Evolutionary conservation across 1,140 invertebrate species (phyloP).

Genomic region (Zaprionus capensis): DNA sequence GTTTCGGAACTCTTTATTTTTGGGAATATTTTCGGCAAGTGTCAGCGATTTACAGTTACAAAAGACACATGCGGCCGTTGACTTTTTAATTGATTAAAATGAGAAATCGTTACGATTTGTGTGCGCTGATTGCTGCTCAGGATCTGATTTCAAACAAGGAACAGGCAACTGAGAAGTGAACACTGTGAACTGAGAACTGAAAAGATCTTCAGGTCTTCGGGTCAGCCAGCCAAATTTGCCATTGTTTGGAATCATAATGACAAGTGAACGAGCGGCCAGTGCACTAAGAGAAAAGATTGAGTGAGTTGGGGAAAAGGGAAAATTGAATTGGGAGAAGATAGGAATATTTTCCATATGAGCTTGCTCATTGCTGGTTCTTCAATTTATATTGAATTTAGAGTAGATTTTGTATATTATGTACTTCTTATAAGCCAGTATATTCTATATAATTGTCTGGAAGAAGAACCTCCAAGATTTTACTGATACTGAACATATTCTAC

Average conservation of each 20-base stretch:
- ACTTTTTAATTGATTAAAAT: slow-evolving; percentile 84
- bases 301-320: background rate
- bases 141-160: slow-evolving; percentile 72
- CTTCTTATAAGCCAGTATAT: no score
- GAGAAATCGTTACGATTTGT: slow-evolving; percentile 84
- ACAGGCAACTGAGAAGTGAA: background rate
- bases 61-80: slow-evolving; percentile 63
- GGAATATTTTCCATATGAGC: no score
- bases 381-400: no score
- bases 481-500: no score
- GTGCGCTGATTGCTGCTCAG: slow-evolving; percentile 75
- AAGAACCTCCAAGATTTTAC: no score
- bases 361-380: no score
- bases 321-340: background rate
- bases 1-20: slow-evolving; percentile 25
- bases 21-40: slow-evolving; percentile 77
- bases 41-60: slow-evolving; percentile 76
- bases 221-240: slow-evolving; percentile 62
- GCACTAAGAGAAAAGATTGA: background rate
- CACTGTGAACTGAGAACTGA: background rate
- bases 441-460: no score
- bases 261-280: slow-evolving; percentile 60
- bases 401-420: no score
- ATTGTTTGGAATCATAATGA: slow-evolving; percentile 76
- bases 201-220: background rate